Percentiles rank a stretch among this genome's conserved stretches.
Evolutionary conservation across 2,797 vertebrate genomes (phyloP).

Genomic region (Zenarchopterus dispar): DNA sequence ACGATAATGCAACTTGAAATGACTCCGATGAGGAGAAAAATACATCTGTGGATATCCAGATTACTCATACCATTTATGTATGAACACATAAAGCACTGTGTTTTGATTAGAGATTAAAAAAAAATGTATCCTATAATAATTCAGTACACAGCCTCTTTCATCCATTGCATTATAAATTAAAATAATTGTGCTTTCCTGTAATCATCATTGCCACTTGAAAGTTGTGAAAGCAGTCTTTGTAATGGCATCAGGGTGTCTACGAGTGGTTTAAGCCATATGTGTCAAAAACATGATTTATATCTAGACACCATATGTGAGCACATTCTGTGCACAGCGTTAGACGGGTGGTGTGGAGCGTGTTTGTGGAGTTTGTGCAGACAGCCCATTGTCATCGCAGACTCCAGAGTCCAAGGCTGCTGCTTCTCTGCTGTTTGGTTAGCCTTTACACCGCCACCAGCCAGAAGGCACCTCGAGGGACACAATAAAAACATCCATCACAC

Average conservation of each 20-base stretch:
- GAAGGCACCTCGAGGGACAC: conserved; percentile 39
- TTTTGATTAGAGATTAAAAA: conserved; percentile 20
- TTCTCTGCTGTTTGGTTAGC: conserved; percentile 52
- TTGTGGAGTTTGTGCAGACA: conserved; percentile 35
- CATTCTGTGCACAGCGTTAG: conserved; percentile 39
- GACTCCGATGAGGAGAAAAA: conserved; percentile 16
- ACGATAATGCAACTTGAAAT: conserved; percentile 23
- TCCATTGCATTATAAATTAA: conserved; percentile 42
- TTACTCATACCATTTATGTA: conserved; percentile 13
- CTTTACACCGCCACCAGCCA: conserved; percentile 57
- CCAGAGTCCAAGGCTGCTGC: conserved; percentile 44
- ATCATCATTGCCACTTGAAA: conserved; percentile 50
- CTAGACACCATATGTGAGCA: conserved; percentile 44
- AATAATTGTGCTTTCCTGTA: conserved; percentile 40
- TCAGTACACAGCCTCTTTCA: conserved; percentile 19
- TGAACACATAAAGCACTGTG: conserved; percentile 18
- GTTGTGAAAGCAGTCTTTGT: conserved; percentile 45
- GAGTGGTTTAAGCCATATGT: conserved; percentile 60
- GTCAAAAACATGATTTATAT: conserved; percentile 56
- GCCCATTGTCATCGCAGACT: conserved; percentile 34
- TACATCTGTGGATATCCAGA: neutral
- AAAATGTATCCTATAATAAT: conserved; percentile 17
- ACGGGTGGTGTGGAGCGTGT: conserved; percentile 19
- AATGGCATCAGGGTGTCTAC: conserved; percentile 46
- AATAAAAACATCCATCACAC: conserved; percentile 68